These are phyloP conservation scores for Sinocyclocheilus rhinocerous DNA, from an alignment of 2,113 vertebrate species.

Conservation along the genomic window DNA sequence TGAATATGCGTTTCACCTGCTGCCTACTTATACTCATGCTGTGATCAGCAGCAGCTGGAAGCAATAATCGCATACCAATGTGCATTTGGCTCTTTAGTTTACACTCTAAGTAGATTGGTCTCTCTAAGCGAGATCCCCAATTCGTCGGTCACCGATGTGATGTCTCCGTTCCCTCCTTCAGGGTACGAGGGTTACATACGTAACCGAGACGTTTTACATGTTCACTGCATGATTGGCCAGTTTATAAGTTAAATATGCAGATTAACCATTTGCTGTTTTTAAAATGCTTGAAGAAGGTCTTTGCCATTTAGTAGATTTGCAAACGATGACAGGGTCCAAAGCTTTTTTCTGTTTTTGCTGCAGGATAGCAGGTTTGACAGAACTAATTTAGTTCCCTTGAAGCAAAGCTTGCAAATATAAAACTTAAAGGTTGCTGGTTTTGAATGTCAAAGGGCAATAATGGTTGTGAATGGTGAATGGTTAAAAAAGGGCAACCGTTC, in stretches of 20 bases:
- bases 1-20: no score
- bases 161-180: no score
- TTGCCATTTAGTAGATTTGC: not conserved
- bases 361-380: not conserved
- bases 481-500: not conserved
- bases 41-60: no score
- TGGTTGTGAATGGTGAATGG: not conserved
- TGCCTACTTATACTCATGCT: no score
- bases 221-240: not conserved
- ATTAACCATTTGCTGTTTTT: not conserved
- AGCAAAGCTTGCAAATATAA: slow-evolving; percentile 16
- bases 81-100: no score
- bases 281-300: not conserved
- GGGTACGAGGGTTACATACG: no score
- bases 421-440: not conserved
- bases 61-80: no score
- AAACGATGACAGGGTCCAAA: not conserved
- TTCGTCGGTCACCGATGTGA: no score
- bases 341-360: not conserved
- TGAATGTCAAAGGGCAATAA: not conserved
- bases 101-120: no score
- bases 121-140: no score
- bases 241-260: not conserved
- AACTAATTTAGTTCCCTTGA: not conserved
- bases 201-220: not conserved